Evolutionary conservation across 2,797 vertebrate genomes (phyloP), one percentile per base, ranked within the genome.

Genomic region (Chaunax sp.): DNA sequence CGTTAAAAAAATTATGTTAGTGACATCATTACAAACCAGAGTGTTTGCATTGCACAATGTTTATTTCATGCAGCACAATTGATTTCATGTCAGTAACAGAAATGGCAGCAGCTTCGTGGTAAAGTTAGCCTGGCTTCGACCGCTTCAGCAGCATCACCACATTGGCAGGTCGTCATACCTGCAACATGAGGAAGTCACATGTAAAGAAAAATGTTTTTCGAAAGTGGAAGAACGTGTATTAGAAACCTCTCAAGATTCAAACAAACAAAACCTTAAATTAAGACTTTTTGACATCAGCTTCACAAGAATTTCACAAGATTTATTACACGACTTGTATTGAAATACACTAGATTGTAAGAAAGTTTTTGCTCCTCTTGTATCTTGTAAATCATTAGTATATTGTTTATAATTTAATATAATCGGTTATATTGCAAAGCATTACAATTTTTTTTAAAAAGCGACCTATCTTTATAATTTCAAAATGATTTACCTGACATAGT

Each of bases 401-500:
- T n/a, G 9, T 30, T 30, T 30, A 30, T 37, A 11, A 37, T 37
- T 37, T 37, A 11, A 37, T 37, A 14, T 6, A 37, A 37, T 37
- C 35, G 3, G 3, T 11, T 37, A 37, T 37, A 37, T 14, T 37
- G 35, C 35, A 37, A 6, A 15, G 14, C 38, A 6, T 37, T 37
- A 37, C 35, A 15, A 23, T 26, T 43, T 38, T 2, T 38, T 2
- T 19, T 13, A 16, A 16, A 26, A 59, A 52, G 18, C 57, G 46
- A n/a, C 12, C 16, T n/a, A 19, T 23, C 10, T 15, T 0, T 51
- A 3, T 10, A 12, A 30, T 16, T 62, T 10, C 54, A 15, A 41
- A 33, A 40, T 3, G 2, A 60, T 47, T 40, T 83, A 93, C 90
- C 85, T 78, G 52, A 83, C 72, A 64, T 94, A 96, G 94, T 93